Evolutionary conservation across 2,113 vertebrate genomes (phyloP).

Genomic region (Indicator maculatus): DNA sequence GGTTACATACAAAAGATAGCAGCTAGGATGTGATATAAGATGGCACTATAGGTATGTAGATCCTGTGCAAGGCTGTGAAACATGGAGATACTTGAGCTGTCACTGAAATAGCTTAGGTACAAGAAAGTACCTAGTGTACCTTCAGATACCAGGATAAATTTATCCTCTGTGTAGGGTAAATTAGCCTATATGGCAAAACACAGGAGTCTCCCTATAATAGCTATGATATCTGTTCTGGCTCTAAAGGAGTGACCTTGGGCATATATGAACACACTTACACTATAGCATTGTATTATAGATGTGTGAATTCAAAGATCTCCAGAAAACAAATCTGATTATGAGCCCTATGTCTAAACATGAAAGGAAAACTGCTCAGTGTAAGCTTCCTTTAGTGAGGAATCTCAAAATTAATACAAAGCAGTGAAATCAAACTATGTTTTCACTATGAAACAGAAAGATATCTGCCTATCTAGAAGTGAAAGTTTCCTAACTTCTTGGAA

Average conservation of each 20-base stretch:
- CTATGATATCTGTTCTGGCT: not conserved
- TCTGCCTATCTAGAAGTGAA: not conserved
- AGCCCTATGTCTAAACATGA: not conserved
- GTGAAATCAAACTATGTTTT: not conserved
- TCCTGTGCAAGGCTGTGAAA: not conserved
- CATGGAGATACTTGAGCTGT: not conserved
- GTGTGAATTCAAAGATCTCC: not conserved
- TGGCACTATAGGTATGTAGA: not conserved
- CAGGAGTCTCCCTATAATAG: not conserved
- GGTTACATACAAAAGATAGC: not conserved
- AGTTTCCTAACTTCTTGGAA: not conserved
- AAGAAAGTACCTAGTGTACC: not conserved
- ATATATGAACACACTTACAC: not conserved
- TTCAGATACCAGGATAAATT: not conserved
- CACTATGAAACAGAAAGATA: not conserved
- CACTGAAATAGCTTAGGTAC: not conserved
- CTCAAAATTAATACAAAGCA: not conserved
- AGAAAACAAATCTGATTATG: not conserved
- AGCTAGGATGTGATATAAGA: not conserved
- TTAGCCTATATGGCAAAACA: not conserved
- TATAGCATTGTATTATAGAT: not conserved
- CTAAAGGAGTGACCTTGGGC: not conserved
- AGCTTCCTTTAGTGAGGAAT: not conserved
- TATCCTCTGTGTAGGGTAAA: not conserved
- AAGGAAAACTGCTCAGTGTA: not conserved